Base-by-base conservation (phyloP, 1,140 invertebrate genomes). In the Linepithema humile region DNA sequence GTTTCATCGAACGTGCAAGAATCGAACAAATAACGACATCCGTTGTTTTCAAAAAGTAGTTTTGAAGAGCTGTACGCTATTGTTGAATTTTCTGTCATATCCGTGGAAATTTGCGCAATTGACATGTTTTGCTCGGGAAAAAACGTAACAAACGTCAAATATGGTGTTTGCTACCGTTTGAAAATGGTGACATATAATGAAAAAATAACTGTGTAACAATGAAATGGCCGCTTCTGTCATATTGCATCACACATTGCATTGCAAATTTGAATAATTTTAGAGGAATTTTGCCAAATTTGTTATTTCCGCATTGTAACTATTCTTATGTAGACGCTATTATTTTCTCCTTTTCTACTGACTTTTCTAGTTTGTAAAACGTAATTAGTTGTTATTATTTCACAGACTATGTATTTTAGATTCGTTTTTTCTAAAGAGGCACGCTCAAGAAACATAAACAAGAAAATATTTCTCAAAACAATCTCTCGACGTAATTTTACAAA, bases 281-380 rank as follows among this genome's bases (percentile, higher is more conserved):
- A 26, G 23, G 5, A 48, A 20, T 70, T 23, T 55, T 38, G 0
- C 55, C 9, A 38, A 55, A 23, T 35, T 53, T 23, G 2, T 70
- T 53, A 17, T 72, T 72, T 70, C 23, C 7, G 43, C 35, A 72
- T 20, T 72, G 12, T 72, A 1, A 64, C 9, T 17, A 55, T 72
- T 55, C 23, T 9, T 17, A 23, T 10, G 15, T 38, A 55, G 17
- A 9, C 9, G n/a, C 15, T 7, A 53, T n/a, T 20, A 53, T 20
- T 17, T 72, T 32, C 5, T 1, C 15, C 0, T 1, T 1, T 32
- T 53, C 32, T 50, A 26, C 1, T 15, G n/a, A n/a, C 0, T 55
- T 17, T 55, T 55, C 55, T 7, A 72, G 0, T 38, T 38, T 72
- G 53, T 35, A 0, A 53, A 35, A 23, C 35, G 15, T 23, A 72